A percentile compares a stretch with the other conserved stretches of the same genome.
Evolutionary conservation across 2,113 vertebrate species (phyloP).

Genomic region (Ceyx margarethae): DNA sequence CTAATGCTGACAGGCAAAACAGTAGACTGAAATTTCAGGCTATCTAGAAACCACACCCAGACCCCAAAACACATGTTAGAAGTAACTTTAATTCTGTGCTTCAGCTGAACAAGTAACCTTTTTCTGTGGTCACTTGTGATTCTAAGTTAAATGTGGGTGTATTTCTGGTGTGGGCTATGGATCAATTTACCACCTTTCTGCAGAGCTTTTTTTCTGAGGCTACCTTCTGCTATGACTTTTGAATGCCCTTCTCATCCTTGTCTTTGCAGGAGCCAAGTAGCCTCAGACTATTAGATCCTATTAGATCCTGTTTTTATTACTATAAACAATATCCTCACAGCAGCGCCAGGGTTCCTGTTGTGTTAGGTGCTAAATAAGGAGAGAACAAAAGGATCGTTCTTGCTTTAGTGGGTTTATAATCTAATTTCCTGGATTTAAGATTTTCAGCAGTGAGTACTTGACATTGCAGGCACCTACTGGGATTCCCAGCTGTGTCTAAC

Average conservation of each 20-base stretch:
- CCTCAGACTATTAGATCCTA: not conserved
- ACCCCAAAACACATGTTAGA: slow-evolving; percentile 52
- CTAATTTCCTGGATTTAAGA: slow-evolving; percentile 34
- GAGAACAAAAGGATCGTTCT: slow-evolving; percentile 24
- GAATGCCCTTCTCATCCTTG: not conserved
- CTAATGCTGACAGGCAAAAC: slow-evolving; percentile 58
- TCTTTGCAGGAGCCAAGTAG: not conserved
- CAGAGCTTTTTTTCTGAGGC: not conserved
- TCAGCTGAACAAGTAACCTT: slow-evolving; percentile 54
- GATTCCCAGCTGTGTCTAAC: not conserved
- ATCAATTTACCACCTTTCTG: slow-evolving; percentile 30
- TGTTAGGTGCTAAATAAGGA: slow-evolving; percentile 27
- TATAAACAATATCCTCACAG: not conserved
- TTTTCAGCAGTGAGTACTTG: not conserved
- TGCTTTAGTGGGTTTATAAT: slow-evolving; percentile 4
- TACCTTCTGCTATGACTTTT: not conserved
- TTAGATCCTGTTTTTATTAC: slow-evolving; percentile 44
- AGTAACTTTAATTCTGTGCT: slow-evolving; percentile 43
- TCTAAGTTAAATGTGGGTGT: not conserved
- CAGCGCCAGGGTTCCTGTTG: not conserved
- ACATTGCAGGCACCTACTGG: not conserved
- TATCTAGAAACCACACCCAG: slow-evolving; percentile 70
- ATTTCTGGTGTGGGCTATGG: slow-evolving; percentile 10
- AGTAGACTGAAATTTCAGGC: slow-evolving; percentile 69
- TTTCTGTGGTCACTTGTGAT: slow-evolving; percentile 39